Percentiles rank a stretch among this genome's conserved stretches.
phyloP scores from a whole-genome alignment of 2,888 invertebrate genomes.

The Allolobophora icterica region DNA sequence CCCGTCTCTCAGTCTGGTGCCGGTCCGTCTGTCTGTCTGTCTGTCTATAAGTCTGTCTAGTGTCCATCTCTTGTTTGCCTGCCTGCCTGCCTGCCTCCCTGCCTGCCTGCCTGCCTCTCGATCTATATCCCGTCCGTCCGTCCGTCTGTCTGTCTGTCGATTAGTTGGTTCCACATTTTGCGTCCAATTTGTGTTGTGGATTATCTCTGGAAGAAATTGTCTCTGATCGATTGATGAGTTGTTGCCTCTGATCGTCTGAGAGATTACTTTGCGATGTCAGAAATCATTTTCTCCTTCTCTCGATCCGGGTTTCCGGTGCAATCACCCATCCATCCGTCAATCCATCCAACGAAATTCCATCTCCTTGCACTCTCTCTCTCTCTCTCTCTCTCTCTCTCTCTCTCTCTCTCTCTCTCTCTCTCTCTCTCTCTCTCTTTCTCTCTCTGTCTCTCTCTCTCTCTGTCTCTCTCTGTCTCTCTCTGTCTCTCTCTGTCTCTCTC shows the following conservation, averaged over 20 bases:
- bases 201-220: neutral
- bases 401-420: neutral
- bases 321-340: neutral
- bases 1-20: neutral
- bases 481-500: neutral
- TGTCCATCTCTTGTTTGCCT: too few species aligned
- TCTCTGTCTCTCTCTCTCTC: neutral
- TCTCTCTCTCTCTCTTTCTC: neutral
- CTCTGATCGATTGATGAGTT: neutral
- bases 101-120: too few species aligned
- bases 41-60: neutral
- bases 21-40: neutral
- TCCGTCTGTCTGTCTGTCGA: neutral
- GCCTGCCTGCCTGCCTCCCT: too few species aligned
- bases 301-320: neutral
- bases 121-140: neutral
- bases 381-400: constrained; percentile 14
- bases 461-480: neutral
- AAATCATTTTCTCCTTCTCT: neutral
- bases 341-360: neutral
- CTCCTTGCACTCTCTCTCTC: neutral
- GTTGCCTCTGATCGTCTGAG: neutral
- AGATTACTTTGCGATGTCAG: neutral
- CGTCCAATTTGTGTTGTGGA: neutral
- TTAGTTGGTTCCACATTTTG: neutral